Evolutionary conservation across 2,797 vertebrate genomes (phyloP).

Genomic region (Neosilurus mollespiculum): DNA sequence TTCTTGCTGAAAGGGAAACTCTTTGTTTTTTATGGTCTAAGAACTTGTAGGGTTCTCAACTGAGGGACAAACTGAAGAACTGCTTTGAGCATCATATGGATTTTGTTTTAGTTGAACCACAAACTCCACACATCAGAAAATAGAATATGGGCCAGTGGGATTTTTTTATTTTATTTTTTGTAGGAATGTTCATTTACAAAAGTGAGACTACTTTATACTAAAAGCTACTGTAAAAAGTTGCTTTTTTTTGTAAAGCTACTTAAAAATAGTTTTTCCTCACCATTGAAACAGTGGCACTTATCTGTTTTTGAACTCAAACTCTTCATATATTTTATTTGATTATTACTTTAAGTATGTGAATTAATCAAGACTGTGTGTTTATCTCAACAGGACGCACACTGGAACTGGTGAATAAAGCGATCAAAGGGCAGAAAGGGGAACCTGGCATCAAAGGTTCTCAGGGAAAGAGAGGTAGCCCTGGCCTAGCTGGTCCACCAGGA

Average conservation of each 20-base stretch:
- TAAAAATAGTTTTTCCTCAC: no score
- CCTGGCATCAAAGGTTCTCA: conserved; percentile 59
- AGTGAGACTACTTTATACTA: background rate
- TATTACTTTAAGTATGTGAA: background rate
- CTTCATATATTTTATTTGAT: background rate
- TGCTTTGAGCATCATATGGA: background rate
- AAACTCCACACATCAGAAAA: background rate
- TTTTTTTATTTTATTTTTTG: background rate
- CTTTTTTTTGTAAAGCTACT: no score
- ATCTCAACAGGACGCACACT: conserved; percentile 67
- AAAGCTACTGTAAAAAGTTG: no score
- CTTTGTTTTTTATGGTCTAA: background rate
- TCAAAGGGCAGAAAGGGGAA: conserved; percentile 72
- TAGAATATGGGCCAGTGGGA: no score
- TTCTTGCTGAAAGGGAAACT: background rate
- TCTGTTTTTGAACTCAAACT: no score
- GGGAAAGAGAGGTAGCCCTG: conserved; percentile 74
- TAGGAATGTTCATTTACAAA: background rate
- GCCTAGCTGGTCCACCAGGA: conserved; percentile 61
- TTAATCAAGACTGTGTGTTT: background rate
- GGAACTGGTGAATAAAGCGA: conserved; percentile 16
- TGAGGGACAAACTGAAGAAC: background rate
- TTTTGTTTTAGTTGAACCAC: no score
- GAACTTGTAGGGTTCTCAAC: background rate
- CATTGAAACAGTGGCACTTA: no score